Percentiles rank a stretch among this genome's conserved stretches.
These are phyloP conservation scores for Alauda arvensis DNA, from an alignment of 2,797 vertebrate species.

Conservation along the genomic window DNA sequence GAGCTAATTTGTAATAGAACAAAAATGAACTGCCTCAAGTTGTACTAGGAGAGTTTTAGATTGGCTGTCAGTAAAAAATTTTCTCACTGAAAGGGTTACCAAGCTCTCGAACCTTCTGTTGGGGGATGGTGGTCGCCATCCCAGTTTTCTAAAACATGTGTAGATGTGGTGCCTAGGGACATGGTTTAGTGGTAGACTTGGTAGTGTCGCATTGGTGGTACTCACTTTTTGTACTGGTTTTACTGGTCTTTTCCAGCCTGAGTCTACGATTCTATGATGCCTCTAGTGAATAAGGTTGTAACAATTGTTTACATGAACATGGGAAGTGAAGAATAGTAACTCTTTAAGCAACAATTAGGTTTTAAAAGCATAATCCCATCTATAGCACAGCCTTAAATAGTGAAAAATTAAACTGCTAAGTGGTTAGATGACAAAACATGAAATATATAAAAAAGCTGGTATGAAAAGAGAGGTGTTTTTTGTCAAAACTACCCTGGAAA, in stretches of 20 bases:
- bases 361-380: background rate
- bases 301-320: background rate
- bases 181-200: background rate
- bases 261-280: background rate
- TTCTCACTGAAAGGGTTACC: background rate
- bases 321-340: background rate
- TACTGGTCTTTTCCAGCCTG: background rate
- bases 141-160: fast-evolving
- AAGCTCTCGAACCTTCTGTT: background rate
- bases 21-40: background rate
- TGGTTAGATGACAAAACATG: background rate
- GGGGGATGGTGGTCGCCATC: fast-evolving
- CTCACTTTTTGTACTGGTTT: background rate
- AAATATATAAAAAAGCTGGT: background rate
- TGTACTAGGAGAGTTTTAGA: background rate
- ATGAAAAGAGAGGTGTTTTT: background rate
- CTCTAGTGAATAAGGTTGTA: background rate
- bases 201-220: background rate
- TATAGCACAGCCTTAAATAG: background rate
- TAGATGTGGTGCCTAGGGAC: too few species aligned
- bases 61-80: background rate
- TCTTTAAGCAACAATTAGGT: background rate
- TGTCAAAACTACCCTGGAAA: background rate
- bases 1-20: background rate
- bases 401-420: background rate